Evolutionary conservation across 2,113 vertebrate genomes (phyloP).

Genomic region (Mobula hypostoma): DNA sequence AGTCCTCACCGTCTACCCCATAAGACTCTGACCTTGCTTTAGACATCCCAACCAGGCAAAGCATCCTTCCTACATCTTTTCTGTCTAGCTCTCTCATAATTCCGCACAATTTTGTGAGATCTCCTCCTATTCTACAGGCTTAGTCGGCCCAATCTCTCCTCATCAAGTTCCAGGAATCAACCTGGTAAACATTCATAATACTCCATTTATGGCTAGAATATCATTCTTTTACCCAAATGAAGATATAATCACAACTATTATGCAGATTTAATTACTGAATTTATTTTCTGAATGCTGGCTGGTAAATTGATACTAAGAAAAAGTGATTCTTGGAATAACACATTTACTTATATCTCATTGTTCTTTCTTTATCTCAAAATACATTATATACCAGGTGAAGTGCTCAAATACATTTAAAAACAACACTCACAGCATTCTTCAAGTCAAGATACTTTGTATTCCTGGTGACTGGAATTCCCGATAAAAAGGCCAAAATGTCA

Average conservation of each 20-base stretch:
- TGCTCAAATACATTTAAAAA: constrained; percentile 15
- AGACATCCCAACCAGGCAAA: too few relatives aligned
- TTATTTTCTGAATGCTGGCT: neutral
- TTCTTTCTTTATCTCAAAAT: neutral
- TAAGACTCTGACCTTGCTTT: too few relatives aligned
- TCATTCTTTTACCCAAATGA: too few relatives aligned
- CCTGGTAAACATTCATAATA: too few relatives aligned
- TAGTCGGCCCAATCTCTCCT: too few relatives aligned
- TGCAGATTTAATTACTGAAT: neutral
- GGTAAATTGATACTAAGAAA: neutral
- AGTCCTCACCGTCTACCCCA: too few relatives aligned
- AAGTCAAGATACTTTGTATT: constrained; percentile 95
- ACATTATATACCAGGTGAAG: constrained; percentile 7
- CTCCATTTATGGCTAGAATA: too few relatives aligned
- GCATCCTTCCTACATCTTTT: too few relatives aligned
- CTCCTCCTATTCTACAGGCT: too few relatives aligned
- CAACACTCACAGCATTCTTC: constrained; percentile 81
- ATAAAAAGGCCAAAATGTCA: constrained; percentile 92
- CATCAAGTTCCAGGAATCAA: too few relatives aligned
- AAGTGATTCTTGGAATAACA: neutral
- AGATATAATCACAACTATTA: neutral
- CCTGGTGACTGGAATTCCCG: constrained; percentile 93
- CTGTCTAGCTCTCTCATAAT: too few relatives aligned
- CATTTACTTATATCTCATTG: neutral
- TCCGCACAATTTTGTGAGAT: too few relatives aligned